These are phyloP conservation scores for Corythaeola cristata DNA, from an alignment of 2,113 vertebrate species.

Conservation along the genomic window DNA sequence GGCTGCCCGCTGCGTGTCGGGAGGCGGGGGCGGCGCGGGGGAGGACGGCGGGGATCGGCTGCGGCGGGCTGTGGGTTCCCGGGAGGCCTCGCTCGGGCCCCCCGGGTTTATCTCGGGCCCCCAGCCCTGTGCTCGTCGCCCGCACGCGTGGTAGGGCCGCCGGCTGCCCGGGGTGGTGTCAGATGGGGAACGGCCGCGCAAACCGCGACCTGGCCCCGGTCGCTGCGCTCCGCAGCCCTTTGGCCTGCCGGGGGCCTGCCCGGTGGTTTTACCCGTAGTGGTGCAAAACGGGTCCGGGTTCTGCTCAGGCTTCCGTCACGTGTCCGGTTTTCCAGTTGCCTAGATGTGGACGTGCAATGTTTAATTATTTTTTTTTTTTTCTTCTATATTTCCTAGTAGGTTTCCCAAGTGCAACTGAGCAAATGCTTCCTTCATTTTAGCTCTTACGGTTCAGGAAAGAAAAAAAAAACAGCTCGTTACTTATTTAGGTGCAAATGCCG, in stretches of 20 bases:
- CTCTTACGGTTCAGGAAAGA: background rate
- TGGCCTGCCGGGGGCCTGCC: background rate
- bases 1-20: too few species aligned
- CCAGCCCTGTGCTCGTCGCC: background rate
- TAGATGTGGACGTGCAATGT: background rate
- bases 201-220: background rate
- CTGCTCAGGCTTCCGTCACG: background rate
- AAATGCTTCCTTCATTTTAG: constrained; percentile 26
- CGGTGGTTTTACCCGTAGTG: accelerated
- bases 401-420: constrained; percentile 17
- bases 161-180: background rate
- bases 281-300: background rate
- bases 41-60: too few species aligned
- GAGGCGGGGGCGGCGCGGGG: too few species aligned
- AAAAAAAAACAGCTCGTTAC: background rate
- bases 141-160: background rate
- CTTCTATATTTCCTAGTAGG: constrained; percentile 22
- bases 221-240: background rate
- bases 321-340: background rate
- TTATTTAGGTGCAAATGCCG: background rate
- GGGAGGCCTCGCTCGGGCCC: too few species aligned
- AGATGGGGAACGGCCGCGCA: background rate
- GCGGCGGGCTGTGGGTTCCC: too few species aligned
- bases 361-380: background rate
- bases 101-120: background rate